phyloP scores from a whole-genome alignment of 2,888 invertebrate species.

The Morpho helenor region DNA sequence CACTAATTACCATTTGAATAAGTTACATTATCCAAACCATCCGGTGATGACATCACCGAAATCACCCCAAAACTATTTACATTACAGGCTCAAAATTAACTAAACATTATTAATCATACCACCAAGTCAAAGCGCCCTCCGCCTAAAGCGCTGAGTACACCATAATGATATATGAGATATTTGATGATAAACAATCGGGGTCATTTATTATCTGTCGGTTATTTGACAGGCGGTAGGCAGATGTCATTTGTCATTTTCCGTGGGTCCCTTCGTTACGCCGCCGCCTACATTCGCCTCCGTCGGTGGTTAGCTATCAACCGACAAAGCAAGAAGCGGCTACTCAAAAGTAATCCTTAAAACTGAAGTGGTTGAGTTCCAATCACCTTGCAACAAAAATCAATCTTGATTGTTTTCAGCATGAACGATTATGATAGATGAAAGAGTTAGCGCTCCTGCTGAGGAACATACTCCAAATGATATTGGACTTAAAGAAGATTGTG shows the following conservation, averaged over 20 bases:
- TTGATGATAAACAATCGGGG: constrained; percentile 82
- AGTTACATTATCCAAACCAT: constrained; percentile 42
- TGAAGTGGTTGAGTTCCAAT: constrained; percentile 35
- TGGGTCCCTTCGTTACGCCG: constrained; percentile 76
- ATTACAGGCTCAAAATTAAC: constrained; percentile 72
- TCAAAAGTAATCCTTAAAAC: constrained; percentile 38
- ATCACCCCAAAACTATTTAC: constrained; percentile 63
- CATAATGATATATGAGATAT: constrained; percentile 80
- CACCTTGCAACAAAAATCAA: constrained; percentile 54
- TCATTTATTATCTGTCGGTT: constrained; percentile 83
- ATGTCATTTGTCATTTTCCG: constrained; percentile 84
- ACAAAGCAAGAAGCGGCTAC: constrained; percentile 41
- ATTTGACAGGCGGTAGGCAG: constrained; percentile 84
- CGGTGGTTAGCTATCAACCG: constrained; percentile 72
- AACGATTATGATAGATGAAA: constrained; percentile 80
- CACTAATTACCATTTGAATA: background rate
- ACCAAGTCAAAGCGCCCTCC: constrained; percentile 55
- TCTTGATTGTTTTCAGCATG: constrained; percentile 80
- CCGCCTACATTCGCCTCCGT: constrained; percentile 71
- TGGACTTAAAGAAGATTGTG: constrained; percentile 40
- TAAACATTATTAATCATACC: constrained; percentile 77
- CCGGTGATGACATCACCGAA: constrained; percentile 61
- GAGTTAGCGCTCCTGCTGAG: constrained; percentile 77
- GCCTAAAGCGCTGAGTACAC: constrained; percentile 66
- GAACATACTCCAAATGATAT: constrained; percentile 41